phyloP scores from a whole-genome alignment of 2,113 vertebrate species.

The Oceanites oceanicus region DNA sequence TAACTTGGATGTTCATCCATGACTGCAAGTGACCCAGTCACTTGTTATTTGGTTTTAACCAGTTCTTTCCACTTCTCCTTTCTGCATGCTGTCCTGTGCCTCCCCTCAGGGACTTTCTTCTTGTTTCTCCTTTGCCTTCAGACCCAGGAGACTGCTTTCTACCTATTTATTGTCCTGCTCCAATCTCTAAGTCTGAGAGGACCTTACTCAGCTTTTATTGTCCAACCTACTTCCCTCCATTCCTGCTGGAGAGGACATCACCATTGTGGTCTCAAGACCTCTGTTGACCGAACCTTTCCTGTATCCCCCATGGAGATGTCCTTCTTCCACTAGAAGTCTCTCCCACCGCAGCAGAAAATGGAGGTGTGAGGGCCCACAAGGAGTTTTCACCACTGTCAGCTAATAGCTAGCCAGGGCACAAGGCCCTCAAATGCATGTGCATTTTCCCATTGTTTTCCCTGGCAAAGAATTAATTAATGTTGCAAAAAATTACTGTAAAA shows the following conservation, averaged over 20 bases:
- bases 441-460: background rate
- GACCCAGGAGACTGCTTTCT: background rate
- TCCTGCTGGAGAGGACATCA: background rate
- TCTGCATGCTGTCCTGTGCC: background rate
- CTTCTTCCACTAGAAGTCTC: background rate
- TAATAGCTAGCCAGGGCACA: background rate
- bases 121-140: background rate
- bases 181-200: background rate
- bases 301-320: background rate
- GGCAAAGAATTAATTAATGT: background rate
- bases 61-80: background rate
- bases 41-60: background rate
- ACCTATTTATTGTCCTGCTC: background rate
- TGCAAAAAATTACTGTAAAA: background rate
- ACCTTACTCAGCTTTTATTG: background rate
- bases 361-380: background rate
- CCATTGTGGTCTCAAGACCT: background rate
- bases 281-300: background rate
- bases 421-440: background rate
- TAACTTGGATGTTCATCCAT: background rate
- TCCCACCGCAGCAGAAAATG: background rate
- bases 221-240: background rate
- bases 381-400: background rate
- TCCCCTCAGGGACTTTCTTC: background rate
- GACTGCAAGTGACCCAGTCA: background rate